A percentile compares a stretch with the other conserved stretches of the same genome.
Conservation (phyloP, 37 sponge, comb jelly and placozoan genomes). For the Chondrilla cf. caribensis region DNA sequence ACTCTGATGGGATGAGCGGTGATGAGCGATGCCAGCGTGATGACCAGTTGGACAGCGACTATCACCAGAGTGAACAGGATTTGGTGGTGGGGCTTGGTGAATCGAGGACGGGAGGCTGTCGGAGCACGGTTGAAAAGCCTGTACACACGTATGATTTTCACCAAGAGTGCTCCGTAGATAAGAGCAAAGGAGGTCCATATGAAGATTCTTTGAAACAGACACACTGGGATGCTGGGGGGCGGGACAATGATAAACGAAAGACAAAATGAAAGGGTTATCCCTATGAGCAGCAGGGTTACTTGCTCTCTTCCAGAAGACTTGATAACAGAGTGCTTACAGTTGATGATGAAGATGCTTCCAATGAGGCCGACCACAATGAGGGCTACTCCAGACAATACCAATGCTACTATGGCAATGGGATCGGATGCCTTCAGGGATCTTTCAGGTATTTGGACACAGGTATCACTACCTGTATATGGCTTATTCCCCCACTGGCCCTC, state of each 20-base stretch:
- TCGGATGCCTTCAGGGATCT: slow-evolving; percentile 10
- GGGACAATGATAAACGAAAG: slow-evolving; percentile 49
- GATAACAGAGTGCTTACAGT: slow-evolving; percentile 65
- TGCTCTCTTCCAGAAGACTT: slow-evolving; percentile 85
- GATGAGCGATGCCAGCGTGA: slow-evolving; percentile 36
- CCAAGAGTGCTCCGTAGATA: slow-evolving; percentile 68
- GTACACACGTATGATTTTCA: slow-evolving; percentile 75
- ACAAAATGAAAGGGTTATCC: slow-evolving; percentile 52
- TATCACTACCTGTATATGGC: slow-evolving; percentile 47
- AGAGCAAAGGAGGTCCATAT: slow-evolving; percentile 71
- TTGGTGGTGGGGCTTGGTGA: slow-evolving; percentile 56
- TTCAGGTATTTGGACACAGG: slow-evolving; percentile 38
- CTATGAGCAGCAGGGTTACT: slow-evolving; percentile 52
- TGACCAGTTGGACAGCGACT: slow-evolving; percentile 37
- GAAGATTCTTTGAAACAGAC: slow-evolving; percentile 51
- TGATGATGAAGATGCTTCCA: slow-evolving; percentile 23
- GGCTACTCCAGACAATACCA: slow-evolving; percentile 46
- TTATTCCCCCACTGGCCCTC: slow-evolving; percentile 58
- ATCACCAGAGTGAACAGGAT: slow-evolving; percentile 57
- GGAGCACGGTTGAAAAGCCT: slow-evolving; percentile 50
- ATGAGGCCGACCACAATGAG: slow-evolving; percentile 31
- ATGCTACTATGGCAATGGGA: slow-evolving; percentile 40
- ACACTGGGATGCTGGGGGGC: slow-evolving; percentile 36
- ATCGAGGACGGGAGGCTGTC: slow-evolving; percentile 32
- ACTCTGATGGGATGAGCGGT: background rate